phyloP scores from a whole-genome alignment of 2,113 vertebrate genomes.

The Lipophrys pholis region DNA sequence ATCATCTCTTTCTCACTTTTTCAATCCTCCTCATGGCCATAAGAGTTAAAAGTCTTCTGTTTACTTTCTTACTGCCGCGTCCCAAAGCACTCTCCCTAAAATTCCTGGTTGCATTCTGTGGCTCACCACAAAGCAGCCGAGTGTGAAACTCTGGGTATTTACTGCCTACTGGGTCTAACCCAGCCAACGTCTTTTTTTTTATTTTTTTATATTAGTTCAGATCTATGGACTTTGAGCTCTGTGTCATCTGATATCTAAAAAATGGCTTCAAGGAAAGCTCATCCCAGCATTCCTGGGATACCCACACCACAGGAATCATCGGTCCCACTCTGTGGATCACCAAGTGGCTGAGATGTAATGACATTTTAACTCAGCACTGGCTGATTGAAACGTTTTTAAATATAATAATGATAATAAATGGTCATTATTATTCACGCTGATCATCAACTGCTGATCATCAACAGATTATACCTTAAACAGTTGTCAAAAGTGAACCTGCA shows the following conservation, averaged over 20 bases:
- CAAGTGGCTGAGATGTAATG: slow-evolving; percentile 11
- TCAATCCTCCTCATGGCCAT: neutral
- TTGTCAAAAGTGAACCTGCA: neutral
- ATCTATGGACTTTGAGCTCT: slow-evolving; percentile 15
- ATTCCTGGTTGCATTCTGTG: slow-evolving; percentile 57
- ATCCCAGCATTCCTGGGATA: slow-evolving; percentile 73
- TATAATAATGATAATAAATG: no score
- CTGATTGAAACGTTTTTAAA: neutral
- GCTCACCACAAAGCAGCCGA: slow-evolving; percentile 43
- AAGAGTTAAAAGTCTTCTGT: slow-evolving; percentile 13
- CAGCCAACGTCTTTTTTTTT: neutral
- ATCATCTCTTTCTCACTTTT: neutral
- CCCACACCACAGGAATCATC: slow-evolving; percentile 68
- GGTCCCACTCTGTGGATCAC: slow-evolving; percentile 19
- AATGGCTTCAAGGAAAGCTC: slow-evolving; percentile 60
- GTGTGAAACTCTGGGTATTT: slow-evolving; percentile 24
- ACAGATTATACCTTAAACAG: no score
- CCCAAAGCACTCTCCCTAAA: slow-evolving; percentile 35
- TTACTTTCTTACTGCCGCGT: slow-evolving; percentile 30
- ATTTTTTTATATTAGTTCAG: neutral
- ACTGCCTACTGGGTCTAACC: slow-evolving; percentile 12
- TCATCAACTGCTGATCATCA: no score
- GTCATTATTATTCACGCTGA: no score
- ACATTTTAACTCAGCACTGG: neutral
- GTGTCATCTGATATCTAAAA: slow-evolving; percentile 52